Conservation (phyloP, 2,113 vertebrate genomes). For the Scalopus aquaticus region DNA sequence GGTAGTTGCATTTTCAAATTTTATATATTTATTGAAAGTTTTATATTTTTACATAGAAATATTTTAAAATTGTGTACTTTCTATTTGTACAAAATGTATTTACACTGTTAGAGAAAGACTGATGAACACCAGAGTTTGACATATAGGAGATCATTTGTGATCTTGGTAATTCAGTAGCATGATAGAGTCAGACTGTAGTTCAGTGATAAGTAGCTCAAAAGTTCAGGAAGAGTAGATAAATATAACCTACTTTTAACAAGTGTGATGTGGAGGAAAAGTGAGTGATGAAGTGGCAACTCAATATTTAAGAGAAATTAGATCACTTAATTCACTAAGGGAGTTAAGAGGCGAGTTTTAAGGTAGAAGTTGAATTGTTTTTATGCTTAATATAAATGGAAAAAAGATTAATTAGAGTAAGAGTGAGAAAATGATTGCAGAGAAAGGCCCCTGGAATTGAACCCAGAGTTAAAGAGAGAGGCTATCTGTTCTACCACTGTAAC, state of each 20-base stretch:
- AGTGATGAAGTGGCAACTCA: not conserved
- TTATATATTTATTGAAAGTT: slow-evolving; percentile 17
- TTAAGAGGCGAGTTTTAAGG: not conserved
- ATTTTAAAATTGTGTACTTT: slow-evolving; percentile 38
- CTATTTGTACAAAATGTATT: slow-evolving; percentile 1
- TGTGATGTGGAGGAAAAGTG: not conserved
- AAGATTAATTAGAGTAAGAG: not conserved
- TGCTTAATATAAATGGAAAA: not conserved
- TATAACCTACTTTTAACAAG: not conserved
- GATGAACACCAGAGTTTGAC: not conserved
- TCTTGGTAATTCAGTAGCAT: not conserved
- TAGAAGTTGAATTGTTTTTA: slow-evolving; percentile 45
- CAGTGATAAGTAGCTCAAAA: slow-evolving; percentile 17
- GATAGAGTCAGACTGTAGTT: not conserved
- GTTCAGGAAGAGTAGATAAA: not conserved
- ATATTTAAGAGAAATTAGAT: not conserved
- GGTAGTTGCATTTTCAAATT: slow-evolving; percentile 28
- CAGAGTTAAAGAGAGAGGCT: not conserved
- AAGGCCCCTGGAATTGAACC: not conserved
- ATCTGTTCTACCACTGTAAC: not conserved
- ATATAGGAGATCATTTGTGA: not conserved
- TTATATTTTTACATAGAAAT: slow-evolving; percentile 42
- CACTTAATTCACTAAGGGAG: not conserved
- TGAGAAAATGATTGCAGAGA: not conserved
- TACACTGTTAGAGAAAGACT: not conserved